Evolutionary conservation across 2,888 invertebrate species (phyloP), one percentile per base, ranked within the genome.

Genomic region (Tholera decimalis): DNA sequence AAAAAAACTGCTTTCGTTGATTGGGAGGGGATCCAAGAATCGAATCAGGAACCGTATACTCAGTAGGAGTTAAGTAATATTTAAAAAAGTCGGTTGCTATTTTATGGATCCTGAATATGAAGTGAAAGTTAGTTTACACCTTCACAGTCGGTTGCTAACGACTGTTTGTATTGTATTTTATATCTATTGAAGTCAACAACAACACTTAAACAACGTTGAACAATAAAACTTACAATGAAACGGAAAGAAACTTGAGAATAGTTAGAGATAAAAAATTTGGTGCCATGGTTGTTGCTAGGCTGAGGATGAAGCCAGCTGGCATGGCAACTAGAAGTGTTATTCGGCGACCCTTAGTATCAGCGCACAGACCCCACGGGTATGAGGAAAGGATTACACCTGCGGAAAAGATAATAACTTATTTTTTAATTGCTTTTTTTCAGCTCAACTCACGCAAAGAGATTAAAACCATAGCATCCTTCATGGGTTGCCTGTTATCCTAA

Each of bases 311-410:
- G 1, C 92, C 91, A 0, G 89, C 46, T 0, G 92, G 92, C 92
- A 93, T 93, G 8, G 93, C 91, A 3, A 90, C 55, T 0, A 93
- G 80, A 2, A 94, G 79, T 0, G 91, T 91, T 15, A 69, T 80
- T 9, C 92, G 85, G 0, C 93, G 86, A 0, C 93, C 94, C n/a
- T 85, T 73, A 2, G 90, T 92, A 74, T 93, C 93, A 0, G 93
- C 93, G 22, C 88, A 88, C 1, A 93, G 83, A 0, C 93, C 93
- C 93, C 93, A 93, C 0, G 74, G 88, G 73, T 92, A 94, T 0
- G 94, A 93, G 0, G 92, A 93, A 24, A 92, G 9, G 90, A 93
- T 93, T 0, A 92, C 88, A 58, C 88, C 88, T 89, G 79, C 5
- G 56, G 47, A 39, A 44, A 4, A 44, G 3, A 44, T 2, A 20